Evolutionary conservation across 2,797 vertebrate species (phyloP), one percentile per base, ranked within the genome.

Genomic region (Ctenochaetus hawaiiensis): DNA sequence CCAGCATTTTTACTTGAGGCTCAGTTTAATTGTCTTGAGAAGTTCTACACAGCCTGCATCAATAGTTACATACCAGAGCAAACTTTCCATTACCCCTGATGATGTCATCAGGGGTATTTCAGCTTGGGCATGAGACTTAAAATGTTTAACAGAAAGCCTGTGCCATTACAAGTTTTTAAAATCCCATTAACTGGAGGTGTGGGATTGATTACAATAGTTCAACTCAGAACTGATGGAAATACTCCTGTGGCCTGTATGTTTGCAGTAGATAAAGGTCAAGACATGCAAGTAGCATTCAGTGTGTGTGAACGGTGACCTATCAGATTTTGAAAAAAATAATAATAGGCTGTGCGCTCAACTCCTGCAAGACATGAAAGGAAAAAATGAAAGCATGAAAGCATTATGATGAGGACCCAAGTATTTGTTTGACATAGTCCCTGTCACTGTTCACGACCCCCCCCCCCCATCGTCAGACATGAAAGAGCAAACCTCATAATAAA

Each of bases 401-500:
- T 68, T 90, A 37, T 84, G 53, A 80, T 72, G 76, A 88, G 72
- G 66, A 66, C 61, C 70, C 64, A 41, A 81, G 86, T 93, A 92
- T 93, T 89, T 87, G 88, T 92, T 94, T 92, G 91, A 92, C 79
- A 82, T 84, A 75, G 86, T 91, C 79, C 71, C 81, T 72, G 86
- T 90, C 83, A 14, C 67, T 78, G 67, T 80, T 83, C 81, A 72
- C 30, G 59, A 65, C 4, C 37, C 30, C 58, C 53, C 56, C 49
- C 18, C 54, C 58, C 49, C 52, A 48, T 43, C 71, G 67, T 65
- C 54, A 77, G 69, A 89, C 84, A 92, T 93, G 92, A 94, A 92
- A 93, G 92, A 83, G 83, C 65, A n/a, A 92, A 90, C 83, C 84
- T 94, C 91, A 88, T 92, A 92, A 93, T 91, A 93, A 93, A 95